Evolutionary conservation across 2,113 vertebrate genomes (phyloP), one percentile per base, ranked within the genome.

Genomic region (Limnothrissa miodon): DNA sequence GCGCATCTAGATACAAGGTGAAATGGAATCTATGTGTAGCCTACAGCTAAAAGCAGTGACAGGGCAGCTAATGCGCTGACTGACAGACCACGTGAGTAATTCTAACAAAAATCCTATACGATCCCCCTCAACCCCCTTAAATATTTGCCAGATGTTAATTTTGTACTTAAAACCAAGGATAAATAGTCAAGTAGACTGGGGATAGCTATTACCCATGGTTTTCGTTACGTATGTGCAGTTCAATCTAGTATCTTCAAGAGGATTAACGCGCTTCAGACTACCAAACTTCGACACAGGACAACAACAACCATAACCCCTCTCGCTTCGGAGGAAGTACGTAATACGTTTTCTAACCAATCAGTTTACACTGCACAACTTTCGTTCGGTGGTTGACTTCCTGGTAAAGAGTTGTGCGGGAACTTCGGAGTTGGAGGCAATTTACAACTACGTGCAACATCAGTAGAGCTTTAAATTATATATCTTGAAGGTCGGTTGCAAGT

Each of bases 361-460:
- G 70, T 17, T 74, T 3, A 33, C 5, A 51, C 83, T 53, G 78
- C 36, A n/a, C n/a, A 6, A 13, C 10, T 9, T 0, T 29, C 23
- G 36, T 78, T 66, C 87, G 87, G 82, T 80, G 4, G 0, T 56
- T 1, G 45, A 79, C 78, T 90, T 92, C 86, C 91, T 83, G 81
- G 13, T 59, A 53, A 44, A 83, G 81, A 56, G 86, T 85, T 92
- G 88, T 94, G 94, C 92, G 92, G 91, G 92, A 93, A 92, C 83
- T 94, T 93, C 86, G 87, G 86, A 89, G 81, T 74, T 74, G 66
- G 66, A 74, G 25, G 33, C 25, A 17, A 74, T 39, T 74, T 74
- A 11, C 1, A 15, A 2, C 66, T 17, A 4, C 29, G 66, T 33
- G 3, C 21, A 13, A 29, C 9, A 36, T 11, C 15, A 74, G 15